phyloP scores from a whole-genome alignment of 2,797 vertebrate genomes.

The Mus spretus region DNA sequence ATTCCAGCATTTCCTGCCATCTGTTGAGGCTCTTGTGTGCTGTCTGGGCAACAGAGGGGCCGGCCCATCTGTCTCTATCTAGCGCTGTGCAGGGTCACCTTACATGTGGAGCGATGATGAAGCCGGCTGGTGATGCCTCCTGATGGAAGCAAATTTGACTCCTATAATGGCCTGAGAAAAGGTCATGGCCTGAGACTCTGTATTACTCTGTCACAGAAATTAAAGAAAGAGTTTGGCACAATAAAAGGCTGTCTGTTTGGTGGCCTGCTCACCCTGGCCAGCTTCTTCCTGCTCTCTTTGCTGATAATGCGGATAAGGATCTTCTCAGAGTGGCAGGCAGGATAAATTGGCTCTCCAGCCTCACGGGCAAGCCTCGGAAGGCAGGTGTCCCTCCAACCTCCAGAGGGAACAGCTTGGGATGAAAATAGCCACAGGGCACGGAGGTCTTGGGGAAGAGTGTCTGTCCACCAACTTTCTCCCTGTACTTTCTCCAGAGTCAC shows the following conservation, averaged over 20 bases:
- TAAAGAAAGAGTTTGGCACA: slow-evolving; percentile 53
- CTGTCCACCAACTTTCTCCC: not conserved
- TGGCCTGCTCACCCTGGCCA: slow-evolving; percentile 5
- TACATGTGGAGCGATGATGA: not conserved
- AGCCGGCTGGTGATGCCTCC: not conserved
- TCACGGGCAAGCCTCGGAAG: not conserved
- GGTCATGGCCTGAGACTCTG: not conserved
- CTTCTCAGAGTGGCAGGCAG: not conserved
- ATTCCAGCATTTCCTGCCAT: not conserved
- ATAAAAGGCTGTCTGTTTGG: not conserved
- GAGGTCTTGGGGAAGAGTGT: not conserved
- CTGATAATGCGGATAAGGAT: slow-evolving; percentile 37
- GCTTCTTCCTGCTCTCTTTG: slow-evolving; percentile 36
- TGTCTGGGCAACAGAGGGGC: accelerated
- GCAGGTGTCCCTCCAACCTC: not conserved
- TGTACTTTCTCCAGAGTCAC: not conserved
- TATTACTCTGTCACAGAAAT: slow-evolving; percentile 58
- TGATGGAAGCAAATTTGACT: slow-evolving; percentile 26
- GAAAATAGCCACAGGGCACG: not conserved
- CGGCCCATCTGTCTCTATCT: not conserved
- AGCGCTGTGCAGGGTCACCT: not conserved
- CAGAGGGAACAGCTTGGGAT: not conserved
- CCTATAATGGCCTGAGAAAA: slow-evolving; percentile 50
- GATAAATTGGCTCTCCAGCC: not conserved
- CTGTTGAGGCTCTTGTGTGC: not conserved